phyloP scores from a whole-genome alignment of 2,888 invertebrate species.

The Holacanthella duospinosa region DNA sequence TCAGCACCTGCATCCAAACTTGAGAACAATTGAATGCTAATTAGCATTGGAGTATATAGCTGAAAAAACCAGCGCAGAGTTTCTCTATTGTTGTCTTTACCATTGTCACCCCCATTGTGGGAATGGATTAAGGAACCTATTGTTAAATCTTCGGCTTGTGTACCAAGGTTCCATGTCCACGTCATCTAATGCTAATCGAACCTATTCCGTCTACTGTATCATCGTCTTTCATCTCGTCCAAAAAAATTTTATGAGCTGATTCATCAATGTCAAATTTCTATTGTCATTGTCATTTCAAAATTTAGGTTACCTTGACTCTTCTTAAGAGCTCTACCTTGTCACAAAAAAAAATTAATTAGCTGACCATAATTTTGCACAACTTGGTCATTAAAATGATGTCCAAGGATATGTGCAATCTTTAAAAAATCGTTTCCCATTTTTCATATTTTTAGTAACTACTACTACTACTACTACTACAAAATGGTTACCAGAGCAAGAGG shows the following conservation, averaged over 20 bases:
- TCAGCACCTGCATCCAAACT: slow-evolving; percentile 18
- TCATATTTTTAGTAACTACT: not conserved
- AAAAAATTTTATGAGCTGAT: not conserved
- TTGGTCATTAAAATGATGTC: too few species aligned
- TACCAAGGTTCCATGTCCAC: too few species aligned
- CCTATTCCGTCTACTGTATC: not conserved
- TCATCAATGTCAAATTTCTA: not conserved
- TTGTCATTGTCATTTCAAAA: too few species aligned
- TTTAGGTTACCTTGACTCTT: too few species aligned
- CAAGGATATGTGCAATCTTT: too few species aligned
- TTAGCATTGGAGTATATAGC: slow-evolving; percentile 19
- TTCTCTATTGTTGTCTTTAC: not conserved
- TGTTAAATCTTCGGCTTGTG: not conserved
- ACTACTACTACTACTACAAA: too few species aligned
- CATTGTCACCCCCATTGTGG: not conserved
- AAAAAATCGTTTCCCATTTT: not conserved
- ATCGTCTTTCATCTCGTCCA: not conserved
- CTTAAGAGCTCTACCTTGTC: too few species aligned
- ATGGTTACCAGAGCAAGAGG: too few species aligned
- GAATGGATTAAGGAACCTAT: not conserved
- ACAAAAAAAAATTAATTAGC: too few species aligned
- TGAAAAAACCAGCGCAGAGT: not conserved
- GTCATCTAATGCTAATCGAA: not conserved
- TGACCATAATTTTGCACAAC: too few species aligned
- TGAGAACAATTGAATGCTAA: slow-evolving; percentile 29